These are phyloP conservation scores for Noctuana brunneofusca DNA, from an alignment of 2,888 invertebrate species.

Conservation along the genomic window DNA sequence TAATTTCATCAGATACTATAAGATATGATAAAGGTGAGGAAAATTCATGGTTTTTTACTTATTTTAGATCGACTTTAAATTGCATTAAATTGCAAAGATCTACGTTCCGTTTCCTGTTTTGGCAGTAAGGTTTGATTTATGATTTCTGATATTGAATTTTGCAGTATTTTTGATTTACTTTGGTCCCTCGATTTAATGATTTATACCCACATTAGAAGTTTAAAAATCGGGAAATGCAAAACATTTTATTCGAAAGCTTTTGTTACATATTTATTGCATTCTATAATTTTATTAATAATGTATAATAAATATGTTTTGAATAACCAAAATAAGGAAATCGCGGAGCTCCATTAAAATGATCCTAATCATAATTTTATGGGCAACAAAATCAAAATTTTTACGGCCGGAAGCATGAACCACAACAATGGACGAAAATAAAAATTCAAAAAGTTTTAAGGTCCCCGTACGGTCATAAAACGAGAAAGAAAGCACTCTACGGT, in stretches of 20 bases:
- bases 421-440: slow-evolving; percentile 31
- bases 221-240: slow-evolving; percentile 4
- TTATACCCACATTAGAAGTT: not conserved
- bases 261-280: too few species aligned
- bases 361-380: slow-evolving; percentile 37
- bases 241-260: too few species aligned
- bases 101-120: slow-evolving; percentile 8
- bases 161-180: slow-evolving; percentile 9
- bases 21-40: not conserved
- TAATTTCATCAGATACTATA: too few species aligned
- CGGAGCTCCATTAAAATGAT: slow-evolving; percentile 21
- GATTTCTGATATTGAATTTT: slow-evolving; percentile 7
- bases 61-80: not conserved
- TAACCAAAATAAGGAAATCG: slow-evolving; percentile 3
- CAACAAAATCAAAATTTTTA: slow-evolving; percentile 37
- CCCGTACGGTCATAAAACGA: slow-evolving; percentile 9
- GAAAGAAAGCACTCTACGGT: slow-evolving; percentile 5
- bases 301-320: not conserved
- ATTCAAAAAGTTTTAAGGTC: slow-evolving; percentile 21
- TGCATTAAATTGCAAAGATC: not conserved
- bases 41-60: not conserved
- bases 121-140: slow-evolving; percentile 10
- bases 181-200: not conserved
- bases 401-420: slow-evolving; percentile 30
- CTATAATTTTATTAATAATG: too few species aligned